Percentiles rank a stretch among this genome's conserved stretches.
Conservation (phyloP, 23 tunicate genomes). For the Styela clava region DNA sequence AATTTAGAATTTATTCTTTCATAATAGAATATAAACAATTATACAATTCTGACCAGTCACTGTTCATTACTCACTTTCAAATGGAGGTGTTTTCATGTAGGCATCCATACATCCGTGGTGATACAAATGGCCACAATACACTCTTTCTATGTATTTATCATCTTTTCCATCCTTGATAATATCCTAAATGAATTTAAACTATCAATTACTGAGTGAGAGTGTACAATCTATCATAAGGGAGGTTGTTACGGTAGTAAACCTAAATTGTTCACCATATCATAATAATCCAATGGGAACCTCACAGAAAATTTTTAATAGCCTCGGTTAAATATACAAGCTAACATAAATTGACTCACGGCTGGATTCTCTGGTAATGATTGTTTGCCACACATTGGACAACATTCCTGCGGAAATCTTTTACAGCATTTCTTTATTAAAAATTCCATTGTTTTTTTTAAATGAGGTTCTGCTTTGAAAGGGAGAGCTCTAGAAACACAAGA, state of each 20-base stretch:
- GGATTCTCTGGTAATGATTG: constrained; percentile 66
- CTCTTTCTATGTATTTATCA: constrained; percentile 72
- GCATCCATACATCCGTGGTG: constrained; percentile 92
- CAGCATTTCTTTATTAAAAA: constrained; percentile 63
- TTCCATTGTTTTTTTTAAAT: constrained; percentile 74
- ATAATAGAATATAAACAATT: too few relatives aligned
- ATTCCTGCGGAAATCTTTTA: constrained; percentile 65
- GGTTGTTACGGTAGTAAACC: too few relatives aligned
- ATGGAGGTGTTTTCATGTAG: constrained; percentile 96
- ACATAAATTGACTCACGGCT: too few relatives aligned
- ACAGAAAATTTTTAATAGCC: too few relatives aligned
- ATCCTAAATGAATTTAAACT: constrained; percentile 33
- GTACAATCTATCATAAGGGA: too few relatives aligned
- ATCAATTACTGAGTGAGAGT: too few relatives aligned
- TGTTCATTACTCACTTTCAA: constrained; percentile 66
- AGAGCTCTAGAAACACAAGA: constrained; percentile 25
- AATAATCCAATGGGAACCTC: too few relatives aligned
- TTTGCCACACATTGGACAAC: constrained; percentile 68
- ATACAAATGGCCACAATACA: constrained; percentile 88
- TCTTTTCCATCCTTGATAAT: constrained; percentile 49
- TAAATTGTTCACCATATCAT: too few relatives aligned
- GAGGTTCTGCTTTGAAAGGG: constrained; percentile 73
- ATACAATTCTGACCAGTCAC: too few relatives aligned
- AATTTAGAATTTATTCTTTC: too few relatives aligned
- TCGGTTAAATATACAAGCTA: too few relatives aligned